These are phyloP conservation scores for Terebella lapidaria DNA, from an alignment of 2,888 invertebrate genomes.

Conservation along the genomic window DNA sequence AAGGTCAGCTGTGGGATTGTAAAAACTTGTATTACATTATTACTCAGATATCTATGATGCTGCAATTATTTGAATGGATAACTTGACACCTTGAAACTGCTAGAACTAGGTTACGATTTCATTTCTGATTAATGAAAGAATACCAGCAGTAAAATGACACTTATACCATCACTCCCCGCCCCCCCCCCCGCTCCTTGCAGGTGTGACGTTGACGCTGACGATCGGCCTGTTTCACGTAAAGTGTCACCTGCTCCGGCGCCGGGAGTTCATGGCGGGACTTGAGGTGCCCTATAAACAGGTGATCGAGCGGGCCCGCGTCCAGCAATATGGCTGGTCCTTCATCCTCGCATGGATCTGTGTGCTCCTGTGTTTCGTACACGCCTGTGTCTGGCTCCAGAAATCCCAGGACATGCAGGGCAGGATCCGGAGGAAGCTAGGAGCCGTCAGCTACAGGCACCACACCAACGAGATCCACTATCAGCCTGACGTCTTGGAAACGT, in stretches of 20 bases:
- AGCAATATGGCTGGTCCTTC: constrained; percentile 43
- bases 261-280: not conserved
- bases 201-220: constrained; percentile 31
- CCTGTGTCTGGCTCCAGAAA: constrained; percentile 38
- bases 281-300: constrained; percentile 27
- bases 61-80: no score
- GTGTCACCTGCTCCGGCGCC: constrained; percentile 33
- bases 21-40: no score
- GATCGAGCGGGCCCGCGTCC: constrained; percentile 27
- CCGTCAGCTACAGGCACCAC: not conserved
- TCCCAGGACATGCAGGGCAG: constrained; percentile 23
- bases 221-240: constrained; percentile 42
- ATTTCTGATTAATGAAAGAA: no score
- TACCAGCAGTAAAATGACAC: no score
- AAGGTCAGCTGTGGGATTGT: no score
- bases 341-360: constrained; percentile 45
- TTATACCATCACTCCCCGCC: no score
- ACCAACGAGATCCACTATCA: no score
- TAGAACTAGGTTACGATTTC: no score
- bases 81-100: no score
- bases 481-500: no score
- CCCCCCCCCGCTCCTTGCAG: constrained; percentile 15
- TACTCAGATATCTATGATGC: no score
- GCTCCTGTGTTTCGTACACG: constrained; percentile 32
- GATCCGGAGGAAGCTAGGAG: not conserved